Base-by-base conservation (phyloP, 2,888 invertebrate genomes). In the Chalcis sispes region DNA sequence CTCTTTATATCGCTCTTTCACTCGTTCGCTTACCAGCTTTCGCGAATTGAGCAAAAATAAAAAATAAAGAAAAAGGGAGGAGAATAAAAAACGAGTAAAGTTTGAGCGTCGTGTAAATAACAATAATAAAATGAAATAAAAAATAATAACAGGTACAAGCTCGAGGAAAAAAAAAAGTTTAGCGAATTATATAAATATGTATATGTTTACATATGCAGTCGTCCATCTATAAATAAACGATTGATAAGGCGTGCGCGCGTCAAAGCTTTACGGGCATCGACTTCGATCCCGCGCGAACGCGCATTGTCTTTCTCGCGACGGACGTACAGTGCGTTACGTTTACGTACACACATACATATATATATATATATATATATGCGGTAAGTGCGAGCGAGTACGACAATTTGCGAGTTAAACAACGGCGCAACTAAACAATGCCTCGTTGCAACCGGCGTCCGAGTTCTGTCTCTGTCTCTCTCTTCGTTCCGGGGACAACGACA, bases 171-270 rank as follows among this genome's bases (percentile, higher is more conserved):
- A n/a, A n/a, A n/a, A n/a, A n/a, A n/a, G n/a, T n/a, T n/a, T n/a
- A n/a, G n/a, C n/a, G n/a, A n/a, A n/a, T n/a, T n/a, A n/a, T n/a
- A n/a, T n/a, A n/a, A n/a, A n/a, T n/a, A n/a, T n/a, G n/a, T n/a
- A n/a, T n/a, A n/a, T n/a, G n/a, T n/a, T 65, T 64, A 64, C 48
- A 27, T 50, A 50, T 29, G 23, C 10, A 36, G 50, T 36, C n/a
- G 32, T 15, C 25, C 13, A 27, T 56, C 79, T 80, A 81, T 80
- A 82, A 82, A 82, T 80, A 81, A 79, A 61, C 75, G 62, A 36
- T 72, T 70, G 82, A 81, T 82, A 82, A 79, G 75, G 32, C 42
- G 20, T 40, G 27, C 69, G 18, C 42, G 61, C 36, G 36, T n/a
- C n/a, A n/a, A n/a, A 23, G 73, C 66, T 75, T 66, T 67, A 65